Base-by-base conservation (phyloP, 2,113 vertebrate species). In the Lates calcarifer region DNA sequence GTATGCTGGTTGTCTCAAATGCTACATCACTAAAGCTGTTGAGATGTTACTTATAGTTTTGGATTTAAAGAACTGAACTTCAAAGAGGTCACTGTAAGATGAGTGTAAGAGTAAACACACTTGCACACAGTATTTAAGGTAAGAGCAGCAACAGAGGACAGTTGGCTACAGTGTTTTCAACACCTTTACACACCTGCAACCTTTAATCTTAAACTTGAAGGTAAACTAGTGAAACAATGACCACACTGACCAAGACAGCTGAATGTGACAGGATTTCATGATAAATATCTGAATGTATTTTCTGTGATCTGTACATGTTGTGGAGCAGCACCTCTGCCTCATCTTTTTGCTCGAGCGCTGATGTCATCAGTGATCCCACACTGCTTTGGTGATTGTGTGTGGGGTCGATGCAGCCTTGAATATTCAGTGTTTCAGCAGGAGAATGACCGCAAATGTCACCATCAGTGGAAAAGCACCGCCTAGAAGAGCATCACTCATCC, bases 161-260 rank as follows among this genome's bases (percentile, higher is more conserved):
- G 29, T 22, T n/a, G 55, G 28, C 47, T 31, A n/a, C 41, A 47
- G 12, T 24, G 35, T 41, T 83, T 83, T 89, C 82, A 85, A 55
- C 74, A 62, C 73, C 73, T 28, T 24, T 0, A 58, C 29, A 79
- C 80, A 86, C 66, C 75, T 83, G 70, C 63, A 39, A 15, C 55
- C 86, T 88, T 83, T 91, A 53, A 82, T 85, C 83, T 72, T 11
- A 74, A 60, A 79, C 53, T 41, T 76, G 51, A 81, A 66, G 66
- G 61, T 74, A 31, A 65, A 79, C 6, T 5, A 7, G 4, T 37
- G 49, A 28, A 37, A 66, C 6, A 3, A 43, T 6, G 33, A 6
- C 2, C 10, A 8, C 45, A 20, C 4, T 29, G 39, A 49, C 39
- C 43, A 69, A 72, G 33, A 73, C 73, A 70, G 45, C 71, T 53